phyloP scores from a whole-genome alignment of 2,888 invertebrate species.

The Rhagium mordax region DNA sequence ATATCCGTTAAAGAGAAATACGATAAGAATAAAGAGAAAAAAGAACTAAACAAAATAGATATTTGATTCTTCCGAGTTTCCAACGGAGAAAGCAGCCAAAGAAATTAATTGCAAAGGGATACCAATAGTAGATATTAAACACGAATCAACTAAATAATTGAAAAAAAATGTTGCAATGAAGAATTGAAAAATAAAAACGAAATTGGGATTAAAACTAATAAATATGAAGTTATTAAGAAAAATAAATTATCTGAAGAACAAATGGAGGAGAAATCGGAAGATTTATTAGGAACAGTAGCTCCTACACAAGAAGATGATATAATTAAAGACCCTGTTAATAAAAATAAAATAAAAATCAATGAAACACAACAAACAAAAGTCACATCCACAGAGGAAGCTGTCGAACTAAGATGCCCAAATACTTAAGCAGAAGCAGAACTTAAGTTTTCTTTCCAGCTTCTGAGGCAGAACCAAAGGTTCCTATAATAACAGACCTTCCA shows the following conservation, averaged over 20 bases:
- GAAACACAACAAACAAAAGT: slow-evolving; percentile 65
- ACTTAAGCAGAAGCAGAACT: slow-evolving; percentile 71
- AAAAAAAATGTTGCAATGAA: slow-evolving; percentile 37
- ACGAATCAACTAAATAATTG: slow-evolving; percentile 50
- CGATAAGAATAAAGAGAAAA: slow-evolving; percentile 65
- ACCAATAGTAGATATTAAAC: slow-evolving; percentile 54
- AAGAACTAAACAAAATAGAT: slow-evolving; percentile 49
- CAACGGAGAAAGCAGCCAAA: slow-evolving; percentile 61
- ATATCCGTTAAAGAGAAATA: slow-evolving; percentile 56
- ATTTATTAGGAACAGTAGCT: background rate
- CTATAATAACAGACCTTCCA: slow-evolving; percentile 65
- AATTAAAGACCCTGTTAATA: slow-evolving; percentile 38
- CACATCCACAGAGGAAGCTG: slow-evolving; percentile 61
- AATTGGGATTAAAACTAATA: slow-evolving; percentile 55
- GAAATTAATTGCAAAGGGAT: slow-evolving; percentile 50
- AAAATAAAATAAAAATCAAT: slow-evolving; percentile 52
- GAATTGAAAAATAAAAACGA: slow-evolving; percentile 37
- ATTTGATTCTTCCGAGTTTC: slow-evolving; percentile 51
- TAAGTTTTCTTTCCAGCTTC: slow-evolving; percentile 70
- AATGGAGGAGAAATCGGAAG: slow-evolving; percentile 36
- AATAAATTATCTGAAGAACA: slow-evolving; percentile 63
- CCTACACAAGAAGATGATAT: slow-evolving; percentile 59
- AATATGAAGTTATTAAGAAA: slow-evolving; percentile 57
- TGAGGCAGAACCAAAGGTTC: slow-evolving; percentile 63
- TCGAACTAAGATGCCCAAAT: slow-evolving; percentile 69